Conservation (phyloP, 2,113 vertebrate genomes). For the Jaculus jaculus region DNA sequence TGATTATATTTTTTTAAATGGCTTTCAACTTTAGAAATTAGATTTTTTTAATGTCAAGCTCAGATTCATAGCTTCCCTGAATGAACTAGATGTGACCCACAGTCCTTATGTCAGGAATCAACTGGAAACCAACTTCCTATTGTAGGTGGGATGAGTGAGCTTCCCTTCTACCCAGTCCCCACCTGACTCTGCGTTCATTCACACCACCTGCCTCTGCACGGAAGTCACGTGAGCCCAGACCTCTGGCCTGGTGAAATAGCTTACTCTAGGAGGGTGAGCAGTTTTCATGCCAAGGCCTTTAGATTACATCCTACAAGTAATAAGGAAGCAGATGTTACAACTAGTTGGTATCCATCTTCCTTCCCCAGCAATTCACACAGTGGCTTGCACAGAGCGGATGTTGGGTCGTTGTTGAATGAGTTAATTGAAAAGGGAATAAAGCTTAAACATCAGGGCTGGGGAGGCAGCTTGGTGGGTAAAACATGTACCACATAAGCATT, state of each 20-base stretch:
- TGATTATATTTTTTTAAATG: neutral
- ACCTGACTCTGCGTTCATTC: neutral
- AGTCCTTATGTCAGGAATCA: neutral
- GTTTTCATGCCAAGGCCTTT: neutral
- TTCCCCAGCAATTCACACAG: conserved; percentile 58
- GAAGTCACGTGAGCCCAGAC: neutral
- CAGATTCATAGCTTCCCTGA: neutral
- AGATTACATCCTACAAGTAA: neutral
- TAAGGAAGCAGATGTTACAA: neutral
- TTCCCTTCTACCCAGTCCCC: neutral
- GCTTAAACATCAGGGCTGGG: conserved; percentile 60
- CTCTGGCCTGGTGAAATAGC: neutral
- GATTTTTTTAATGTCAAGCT: neutral
- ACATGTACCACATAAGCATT: no score
- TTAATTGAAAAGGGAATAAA: conserved; percentile 62
- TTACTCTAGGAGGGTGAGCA: neutral
- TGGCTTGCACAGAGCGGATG: conserved; percentile 58
- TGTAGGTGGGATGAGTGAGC: no score
- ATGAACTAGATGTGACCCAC: neutral
- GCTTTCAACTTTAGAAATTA: conserved; percentile 3
- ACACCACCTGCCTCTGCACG: neutral
- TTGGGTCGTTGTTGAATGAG: conserved; percentile 51
- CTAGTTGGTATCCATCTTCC: conserved; percentile 44
- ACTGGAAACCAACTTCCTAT: neutral
- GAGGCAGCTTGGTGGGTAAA: no score